phyloP scores from a whole-genome alignment of 2,113 vertebrate genomes.

The Equus quagga region DNA sequence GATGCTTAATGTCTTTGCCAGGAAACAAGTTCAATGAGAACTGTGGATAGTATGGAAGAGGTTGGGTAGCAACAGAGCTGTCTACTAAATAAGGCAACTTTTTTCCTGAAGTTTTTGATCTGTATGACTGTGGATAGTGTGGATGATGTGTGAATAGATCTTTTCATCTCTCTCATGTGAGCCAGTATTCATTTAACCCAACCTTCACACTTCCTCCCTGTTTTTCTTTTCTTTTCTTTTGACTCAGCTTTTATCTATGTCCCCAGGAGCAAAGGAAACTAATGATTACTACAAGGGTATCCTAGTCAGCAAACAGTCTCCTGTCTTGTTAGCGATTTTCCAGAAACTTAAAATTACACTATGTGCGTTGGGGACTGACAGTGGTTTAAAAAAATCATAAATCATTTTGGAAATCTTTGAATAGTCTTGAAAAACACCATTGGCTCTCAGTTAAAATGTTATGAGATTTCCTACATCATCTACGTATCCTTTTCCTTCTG shows the following conservation, averaged over 20 bases:
- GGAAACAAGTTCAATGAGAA: neutral
- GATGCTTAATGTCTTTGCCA: neutral
- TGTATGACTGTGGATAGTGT: constrained; percentile 3
- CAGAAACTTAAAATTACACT: constrained; percentile 14
- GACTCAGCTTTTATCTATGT: constrained; percentile 17
- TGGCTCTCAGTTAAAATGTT: constrained; percentile 8
- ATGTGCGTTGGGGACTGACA: neutral
- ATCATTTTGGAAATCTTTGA: constrained; percentile 45
- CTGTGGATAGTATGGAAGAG: neutral
- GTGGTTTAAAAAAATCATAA: neutral
- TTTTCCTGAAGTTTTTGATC: neutral
- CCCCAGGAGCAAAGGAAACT: constrained; percentile 18
- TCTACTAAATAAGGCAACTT: neutral
- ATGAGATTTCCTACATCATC: neutral
- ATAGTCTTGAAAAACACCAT: neutral
- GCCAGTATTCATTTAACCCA: constrained; percentile 41
- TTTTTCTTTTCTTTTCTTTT: neutral
- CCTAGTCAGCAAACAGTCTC: constrained; percentile 32
- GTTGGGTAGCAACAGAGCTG: neutral
- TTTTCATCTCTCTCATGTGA: constrained; percentile 46
- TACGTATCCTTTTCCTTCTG: neutral
- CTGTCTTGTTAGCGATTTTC: constrained; percentile 47
- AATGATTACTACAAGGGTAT: constrained; percentile 22
- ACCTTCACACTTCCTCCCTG: neutral
- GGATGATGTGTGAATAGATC: neutral